Base-by-base conservation (phyloP, 1,140 invertebrate species). In the Drosophila elegans region DNA sequence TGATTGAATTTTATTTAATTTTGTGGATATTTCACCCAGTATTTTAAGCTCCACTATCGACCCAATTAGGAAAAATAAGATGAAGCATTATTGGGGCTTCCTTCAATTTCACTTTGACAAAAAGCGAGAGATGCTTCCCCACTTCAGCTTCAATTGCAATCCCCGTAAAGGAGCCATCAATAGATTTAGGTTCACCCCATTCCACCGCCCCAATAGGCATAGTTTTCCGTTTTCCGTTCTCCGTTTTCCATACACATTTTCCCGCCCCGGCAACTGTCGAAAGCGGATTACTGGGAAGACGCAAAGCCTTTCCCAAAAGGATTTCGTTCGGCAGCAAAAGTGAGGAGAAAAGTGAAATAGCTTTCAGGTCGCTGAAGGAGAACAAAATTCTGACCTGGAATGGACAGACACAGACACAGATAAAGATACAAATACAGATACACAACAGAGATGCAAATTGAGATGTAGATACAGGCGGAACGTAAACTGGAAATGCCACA, bases 281-380 rank as follows among this genome's bases (percentile, higher is more conserved):
- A 86, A 86, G 82, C 82, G 78, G 83, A 86, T 86, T 86, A 88
- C 74, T 34, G 61, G 78, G 69, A 69, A 86, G 82, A 88, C 83
- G 77, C 67, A 75, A 86, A 85, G 78, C 83, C 78, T 73, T 82
- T 82, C 76, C 55, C 75, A 75, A 88, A 86, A 82, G 74, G 78
- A 86, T 86, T 86, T 86, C 39, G 61, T 36, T 67, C n/a, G 73
- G 46, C 60, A 54, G 52, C 46, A 53, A 57, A 74, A 66, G 59
- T 60, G 73, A 55, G 73, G 57, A 56, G 64, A 68, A 80, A 71
- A 60, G 57, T 39, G 39, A 49, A 55, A 45, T 42, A 21, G 66
- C 66, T 67, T 53, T 69, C 29, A 34, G 66, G 27, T 44, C 49
- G 36, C 38, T 41, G 21, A 7, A 13, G 36, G 21, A 38, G 32